These are phyloP conservation scores for Hypomecis punctinalis DNA, from an alignment of 2,888 invertebrate species.

Conservation along the genomic window DNA sequence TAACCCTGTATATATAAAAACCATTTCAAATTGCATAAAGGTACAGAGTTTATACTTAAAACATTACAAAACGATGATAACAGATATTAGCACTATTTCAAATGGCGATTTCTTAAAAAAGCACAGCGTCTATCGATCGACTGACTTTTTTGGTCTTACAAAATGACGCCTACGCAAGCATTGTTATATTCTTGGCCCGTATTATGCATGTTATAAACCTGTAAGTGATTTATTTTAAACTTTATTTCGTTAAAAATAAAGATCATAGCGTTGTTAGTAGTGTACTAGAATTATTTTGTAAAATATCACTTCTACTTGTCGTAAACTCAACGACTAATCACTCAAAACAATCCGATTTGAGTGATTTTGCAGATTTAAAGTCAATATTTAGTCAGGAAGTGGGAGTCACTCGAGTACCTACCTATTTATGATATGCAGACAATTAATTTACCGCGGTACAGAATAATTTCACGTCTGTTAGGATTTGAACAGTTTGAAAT, in stretches of 20 bases:
- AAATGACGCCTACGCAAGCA: conserved; percentile 66
- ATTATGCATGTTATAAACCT: background rate
- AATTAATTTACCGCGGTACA: conserved; percentile 62
- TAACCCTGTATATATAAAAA: no score
- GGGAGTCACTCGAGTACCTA: conserved; percentile 50
- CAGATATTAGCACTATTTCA: conserved; percentile 37
- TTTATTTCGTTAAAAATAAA: background rate
- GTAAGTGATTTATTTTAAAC: conserved; percentile 5
- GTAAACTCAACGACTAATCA: conserved; percentile 37
- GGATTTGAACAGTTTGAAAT: conserved; percentile 1
- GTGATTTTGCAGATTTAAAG: conserved; percentile 58
- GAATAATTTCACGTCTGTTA: conserved; percentile 58
- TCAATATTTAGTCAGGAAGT: conserved; percentile 49
- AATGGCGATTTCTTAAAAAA: conserved; percentile 51
- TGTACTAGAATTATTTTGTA: background rate
- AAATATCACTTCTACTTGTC: conserved; percentile 29
- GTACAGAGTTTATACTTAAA: no score
- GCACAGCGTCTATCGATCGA: conserved; percentile 42
- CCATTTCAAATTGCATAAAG: no score
- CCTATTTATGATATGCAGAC: conserved; percentile 58
- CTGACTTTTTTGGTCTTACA: conserved; percentile 70
- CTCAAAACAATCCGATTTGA: conserved; percentile 40
- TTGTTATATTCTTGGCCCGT: conserved; percentile 58
- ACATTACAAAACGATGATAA: conserved; percentile 28
- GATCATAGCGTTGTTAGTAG: background rate